Conservation (phyloP, 2,797 vertebrate genomes). For the Ibycter americanus region DNA sequence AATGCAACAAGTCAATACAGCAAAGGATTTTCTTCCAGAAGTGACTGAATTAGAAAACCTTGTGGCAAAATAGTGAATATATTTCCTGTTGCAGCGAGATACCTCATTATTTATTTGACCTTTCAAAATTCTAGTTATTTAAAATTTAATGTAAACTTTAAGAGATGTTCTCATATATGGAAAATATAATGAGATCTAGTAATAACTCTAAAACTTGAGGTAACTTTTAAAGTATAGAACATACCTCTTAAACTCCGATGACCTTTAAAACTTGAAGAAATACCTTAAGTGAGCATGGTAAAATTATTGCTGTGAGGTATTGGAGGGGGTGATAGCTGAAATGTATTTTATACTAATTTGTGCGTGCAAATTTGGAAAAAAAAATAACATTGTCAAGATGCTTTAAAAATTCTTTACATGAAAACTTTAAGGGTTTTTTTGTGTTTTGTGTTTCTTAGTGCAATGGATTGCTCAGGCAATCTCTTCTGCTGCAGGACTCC, state of each 20-base stretch:
- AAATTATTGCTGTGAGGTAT: neutral
- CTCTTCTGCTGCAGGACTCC: neutral
- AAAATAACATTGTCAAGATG: neutral
- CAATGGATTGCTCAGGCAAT: neutral
- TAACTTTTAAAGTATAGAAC: neutral
- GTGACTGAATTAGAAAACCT: neutral
- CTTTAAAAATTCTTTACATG: neutral
- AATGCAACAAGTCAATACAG: neutral
- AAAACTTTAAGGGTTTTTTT: neutral
- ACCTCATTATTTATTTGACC: slow-evolving; percentile 39
- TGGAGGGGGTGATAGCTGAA: neutral
- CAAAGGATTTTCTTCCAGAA: neutral
- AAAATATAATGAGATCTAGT: slow-evolving; percentile 32
- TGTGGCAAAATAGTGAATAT: neutral
- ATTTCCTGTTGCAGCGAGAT: slow-evolving; percentile 28
- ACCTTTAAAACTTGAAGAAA: slow-evolving; percentile 20
- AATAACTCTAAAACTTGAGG: neutral
- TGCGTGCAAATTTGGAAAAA: neutral
- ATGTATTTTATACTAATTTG: neutral
- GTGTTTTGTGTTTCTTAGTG: neutral
- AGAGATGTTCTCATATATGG: neutral
- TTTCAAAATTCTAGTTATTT: slow-evolving; percentile 47
- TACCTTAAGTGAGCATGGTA: neutral
- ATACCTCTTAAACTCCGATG: neutral
- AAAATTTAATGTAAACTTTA: slow-evolving; percentile 8